Base-by-base conservation (phyloP, 2,113 vertebrate species). In the Ardeotis arabs region DNA sequence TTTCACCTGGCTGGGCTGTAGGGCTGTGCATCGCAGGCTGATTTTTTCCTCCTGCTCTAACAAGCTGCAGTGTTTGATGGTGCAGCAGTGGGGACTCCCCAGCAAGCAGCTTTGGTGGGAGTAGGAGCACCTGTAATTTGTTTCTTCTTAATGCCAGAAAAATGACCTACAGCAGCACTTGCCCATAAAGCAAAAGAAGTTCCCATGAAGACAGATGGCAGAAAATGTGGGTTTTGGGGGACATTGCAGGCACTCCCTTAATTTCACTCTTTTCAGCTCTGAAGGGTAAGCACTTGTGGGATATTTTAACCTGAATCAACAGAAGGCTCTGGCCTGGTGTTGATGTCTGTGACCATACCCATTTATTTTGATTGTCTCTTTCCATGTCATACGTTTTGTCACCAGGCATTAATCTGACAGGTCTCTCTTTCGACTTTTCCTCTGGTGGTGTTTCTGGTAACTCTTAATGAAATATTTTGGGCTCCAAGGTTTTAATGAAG, bases 11-110 rank as follows among this genome's bases (percentile, higher is more conserved):
- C 27, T 55, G 47, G 24, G 31, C 39, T 60, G 53, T 4, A 1
- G 50, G n/a, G 39, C 58, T 0, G 0, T 44, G 20, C 45, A 14
- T n/a, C 2, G 1, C 63, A 10, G 53, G 23, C 17, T 10, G 35
- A 4, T n/a, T 25, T 45, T 29, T 41, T 41, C 27, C 4, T 4
- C 7, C 21, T 4, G 1, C 62, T 41, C 63, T n/a, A 35, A 37
- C 18, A 35, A 14, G 27, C 15, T n/a, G n/a, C n/a, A n/a, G n/a
- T 29, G 33, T 82, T 85, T 62, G 53, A 45, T 24, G 27, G 8
- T 28, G 13, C 47, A 37, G 35, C 29, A 31, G 3, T 15, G 15
- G 23, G 64, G 50, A 70, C n/a, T 45, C 12, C 10, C 4, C 14
- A 27, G 47, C 0, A 0, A 62, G 35, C 23, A 41, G 37, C 9